Percentiles rank a stretch among this genome's conserved stretches.
Evolutionary conservation across 2,888 invertebrate genomes (phyloP).

Genomic region (Acanthoscelides obtectus): DNA sequence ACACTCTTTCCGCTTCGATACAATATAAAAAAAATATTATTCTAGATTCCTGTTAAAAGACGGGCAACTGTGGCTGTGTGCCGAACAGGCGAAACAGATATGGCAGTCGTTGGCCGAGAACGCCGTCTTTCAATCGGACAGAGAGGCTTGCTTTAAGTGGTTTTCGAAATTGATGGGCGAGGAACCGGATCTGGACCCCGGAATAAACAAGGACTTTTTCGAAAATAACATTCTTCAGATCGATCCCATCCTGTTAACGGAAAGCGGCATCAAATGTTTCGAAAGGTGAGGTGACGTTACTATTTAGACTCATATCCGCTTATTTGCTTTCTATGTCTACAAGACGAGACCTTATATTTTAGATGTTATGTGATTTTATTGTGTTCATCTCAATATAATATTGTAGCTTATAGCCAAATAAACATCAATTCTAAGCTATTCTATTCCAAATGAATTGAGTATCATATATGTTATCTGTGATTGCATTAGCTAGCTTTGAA

Average conservation of each 20-base stretch:
- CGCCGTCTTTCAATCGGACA: constrained; percentile 86
- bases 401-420: no score
- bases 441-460: no score
- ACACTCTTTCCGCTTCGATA: no score
- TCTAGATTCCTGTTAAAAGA: constrained; percentile 84
- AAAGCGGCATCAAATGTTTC: constrained; percentile 90
- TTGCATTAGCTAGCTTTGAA: no score
- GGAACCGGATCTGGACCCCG: constrained; percentile 94
- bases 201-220: constrained; percentile 93
- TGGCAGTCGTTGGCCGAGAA: constrained; percentile 95
- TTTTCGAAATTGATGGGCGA: constrained; percentile 96
- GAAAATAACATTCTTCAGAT: constrained; percentile 89
- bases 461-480: no score
- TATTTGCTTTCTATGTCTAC: no score
- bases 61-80: constrained; percentile 94
- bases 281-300: constrained; percentile 54
- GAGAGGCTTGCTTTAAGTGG: constrained; percentile 98
- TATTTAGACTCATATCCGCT: no score
- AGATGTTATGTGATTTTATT: no score
- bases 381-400: no score
- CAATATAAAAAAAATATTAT: no score
- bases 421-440: no score
- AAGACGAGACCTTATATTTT: no score
- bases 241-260: constrained; percentile 86
- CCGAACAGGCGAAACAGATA: constrained; percentile 94